Conservation (phyloP, 1,140 invertebrate species). For the Zophobas morio region DNA sequence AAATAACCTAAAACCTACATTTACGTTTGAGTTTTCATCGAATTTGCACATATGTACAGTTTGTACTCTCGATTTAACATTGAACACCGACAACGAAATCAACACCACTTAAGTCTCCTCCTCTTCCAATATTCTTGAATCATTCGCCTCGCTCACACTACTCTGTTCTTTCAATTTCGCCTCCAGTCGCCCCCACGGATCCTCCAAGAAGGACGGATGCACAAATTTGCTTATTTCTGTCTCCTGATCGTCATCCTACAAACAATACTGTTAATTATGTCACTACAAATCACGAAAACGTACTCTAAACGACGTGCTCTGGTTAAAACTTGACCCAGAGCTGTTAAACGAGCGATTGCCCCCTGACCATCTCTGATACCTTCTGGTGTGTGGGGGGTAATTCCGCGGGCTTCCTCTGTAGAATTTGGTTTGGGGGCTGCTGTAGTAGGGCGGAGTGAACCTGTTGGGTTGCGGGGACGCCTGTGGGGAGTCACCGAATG, state of each 20-base stretch:
- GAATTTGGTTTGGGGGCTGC: constrained; percentile 45
- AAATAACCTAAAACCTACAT: neutral
- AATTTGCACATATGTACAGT: constrained; percentile 26
- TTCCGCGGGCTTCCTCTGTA: constrained; percentile 47
- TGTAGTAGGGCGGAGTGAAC: constrained; percentile 42
- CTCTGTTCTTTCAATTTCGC: constrained; percentile 41
- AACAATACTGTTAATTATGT: constrained; percentile 3
- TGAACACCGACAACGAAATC: neutral
- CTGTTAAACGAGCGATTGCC: constrained; percentile 18
- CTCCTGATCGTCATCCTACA: constrained; percentile 24
- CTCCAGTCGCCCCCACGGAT: constrained; percentile 50
- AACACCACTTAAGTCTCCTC: neutral
- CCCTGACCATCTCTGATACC: constrained; percentile 40
- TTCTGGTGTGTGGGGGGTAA: constrained; percentile 39
- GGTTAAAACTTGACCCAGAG: constrained; percentile 21
- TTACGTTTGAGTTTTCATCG: neutral
- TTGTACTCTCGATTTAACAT: constrained; percentile 8
- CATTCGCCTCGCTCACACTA: constrained; percentile 1
- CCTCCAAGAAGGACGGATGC: constrained; percentile 44
- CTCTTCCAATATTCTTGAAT: neutral
- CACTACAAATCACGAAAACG: neutral
- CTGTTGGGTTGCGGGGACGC: constrained; percentile 12
- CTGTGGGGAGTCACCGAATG: constrained; percentile 41
- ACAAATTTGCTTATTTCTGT: constrained; percentile 41
- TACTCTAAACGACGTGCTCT: constrained; percentile 12